Percentiles rank a stretch among this genome's conserved stretches.
Conservation (phyloP, 2,888 invertebrate species). For the Syritta pipiens region DNA sequence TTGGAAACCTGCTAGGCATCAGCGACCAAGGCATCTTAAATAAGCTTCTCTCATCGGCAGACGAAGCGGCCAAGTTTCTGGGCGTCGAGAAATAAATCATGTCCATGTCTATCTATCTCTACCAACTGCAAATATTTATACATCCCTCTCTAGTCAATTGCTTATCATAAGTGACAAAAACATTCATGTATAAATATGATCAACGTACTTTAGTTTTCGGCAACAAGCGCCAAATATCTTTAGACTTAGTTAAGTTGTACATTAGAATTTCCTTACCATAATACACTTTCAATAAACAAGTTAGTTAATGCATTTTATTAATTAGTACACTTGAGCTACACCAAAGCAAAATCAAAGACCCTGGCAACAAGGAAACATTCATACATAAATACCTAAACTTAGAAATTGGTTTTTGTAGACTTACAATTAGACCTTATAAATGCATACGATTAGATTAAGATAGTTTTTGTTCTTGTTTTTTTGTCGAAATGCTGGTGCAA, state of each 20-base stretch:
- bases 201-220: constrained; percentile 36
- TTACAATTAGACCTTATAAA: constrained; percentile 34
- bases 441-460: constrained; percentile 35
- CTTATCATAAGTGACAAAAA: constrained; percentile 64
- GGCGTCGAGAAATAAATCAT: constrained; percentile 85
- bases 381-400: constrained; percentile 33
- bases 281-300: constrained; percentile 5
- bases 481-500: constrained; percentile 55
- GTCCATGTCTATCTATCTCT: constrained; percentile 4
- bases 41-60: constrained; percentile 89
- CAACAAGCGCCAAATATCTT: constrained; percentile 54
- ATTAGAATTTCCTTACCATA: constrained; percentile 40
- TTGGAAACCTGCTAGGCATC: constrained; percentile 93
- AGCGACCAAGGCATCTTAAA: constrained; percentile 92
- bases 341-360: constrained; percentile 67
- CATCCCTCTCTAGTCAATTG: constrained; percentile 68
- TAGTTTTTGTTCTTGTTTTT: no score
- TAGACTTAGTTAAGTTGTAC: constrained; percentile 53
- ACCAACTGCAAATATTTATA: constrained; percentile 28
- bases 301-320: constrained; percentile 29
- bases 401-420: constrained; percentile 61
- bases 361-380: constrained; percentile 36
- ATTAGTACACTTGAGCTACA: constrained; percentile 55
- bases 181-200: constrained; percentile 43
- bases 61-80: constrained; percentile 92